Evolutionary conservation across 2,888 invertebrate species (phyloP), one percentile per base, ranked within the genome.

Genomic region (Pteria penguin): DNA sequence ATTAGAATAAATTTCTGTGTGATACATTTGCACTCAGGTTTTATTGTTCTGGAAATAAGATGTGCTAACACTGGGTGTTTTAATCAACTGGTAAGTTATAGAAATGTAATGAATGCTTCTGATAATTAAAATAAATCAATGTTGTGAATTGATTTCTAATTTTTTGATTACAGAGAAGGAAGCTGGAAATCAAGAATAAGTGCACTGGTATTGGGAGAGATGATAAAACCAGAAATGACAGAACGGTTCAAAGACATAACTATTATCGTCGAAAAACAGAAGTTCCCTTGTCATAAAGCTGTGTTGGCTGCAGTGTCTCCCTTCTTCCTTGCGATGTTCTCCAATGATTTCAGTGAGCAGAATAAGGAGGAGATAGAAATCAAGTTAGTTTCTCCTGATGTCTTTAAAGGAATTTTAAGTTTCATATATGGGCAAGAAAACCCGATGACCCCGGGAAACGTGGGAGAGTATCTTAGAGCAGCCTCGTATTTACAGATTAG

Each of bases 401-500:
- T 45, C 18, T 45, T 45, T 45, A 18, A 45, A 45, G 45, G 45
- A 45, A 18, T 45, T 45, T 18, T 45, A 18, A 45, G 18, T 8
- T 45, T 14, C 18, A 8, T 45, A 18, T 45, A 45, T 45, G 18
- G 8, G 8, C 45, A 45, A 45, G 45, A 45, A 45, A 61, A 58
- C 11, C 18, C 18, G 45, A 45, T 97, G 27, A 95, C 94, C 76
- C 94, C 95, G 60, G 94, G 95, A 61, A 97, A 97, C 89, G 97
- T 97, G 0, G 95, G 95, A 88, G 87, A 89, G 26, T 72, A 88
- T 2, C 93, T 97, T 18, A 94, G 95, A 88, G 95, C 96, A 0
- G 96, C 97, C 1, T 97, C 97, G 92, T 96, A 97, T 89, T 94
- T 97, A 70, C 95, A 96, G 85, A 95, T 97, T 86, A 93, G 95